These are phyloP conservation scores for Drosophila percnosoma DNA, from an alignment of 2,888 invertebrate genomes.

Conservation along the genomic window DNA sequence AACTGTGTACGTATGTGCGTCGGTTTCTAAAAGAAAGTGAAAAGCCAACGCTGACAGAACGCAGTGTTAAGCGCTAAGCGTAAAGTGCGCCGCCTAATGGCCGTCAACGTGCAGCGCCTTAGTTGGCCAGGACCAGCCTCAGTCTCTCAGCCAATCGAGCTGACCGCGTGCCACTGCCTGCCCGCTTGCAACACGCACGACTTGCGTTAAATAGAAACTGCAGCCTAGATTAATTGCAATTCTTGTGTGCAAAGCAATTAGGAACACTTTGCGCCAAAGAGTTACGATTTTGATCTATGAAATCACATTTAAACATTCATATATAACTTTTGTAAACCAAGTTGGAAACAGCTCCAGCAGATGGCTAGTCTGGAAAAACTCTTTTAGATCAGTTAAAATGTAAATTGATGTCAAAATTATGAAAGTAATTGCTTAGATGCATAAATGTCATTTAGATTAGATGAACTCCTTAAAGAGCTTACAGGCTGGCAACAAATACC, in stretches of 20 bases:
- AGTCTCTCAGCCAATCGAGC: slow-evolving; percentile 15
- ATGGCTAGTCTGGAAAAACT: neutral
- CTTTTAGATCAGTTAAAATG: neutral
- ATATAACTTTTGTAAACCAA: neutral
- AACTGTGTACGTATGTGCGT: slow-evolving; percentile 25
- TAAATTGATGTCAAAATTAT: neutral
- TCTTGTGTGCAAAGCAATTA: neutral
- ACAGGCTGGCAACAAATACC: neutral
- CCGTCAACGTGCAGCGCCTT: slow-evolving; percentile 56
- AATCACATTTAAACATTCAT: neutral
- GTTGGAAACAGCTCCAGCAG: neutral
- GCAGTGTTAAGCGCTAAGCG: slow-evolving; percentile 53
- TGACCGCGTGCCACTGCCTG: slow-evolving; percentile 24
- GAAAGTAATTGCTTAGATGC: neutral
- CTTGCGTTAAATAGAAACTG: neutral
- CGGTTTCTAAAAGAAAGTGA: slow-evolving; percentile 80
- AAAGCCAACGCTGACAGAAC: slow-evolving; percentile 71
- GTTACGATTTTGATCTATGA: neutral
- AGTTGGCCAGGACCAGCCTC: slow-evolving; percentile 75
- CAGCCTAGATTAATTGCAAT: neutral
- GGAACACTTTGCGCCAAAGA: neutral
- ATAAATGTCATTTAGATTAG: neutral
- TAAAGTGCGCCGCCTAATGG: slow-evolving; percentile 73
- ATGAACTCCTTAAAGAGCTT: neutral
- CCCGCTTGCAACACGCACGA: slow-evolving; percentile 22